Evolutionary conservation across 2,113 vertebrate genomes (phyloP).

Genomic region (Dunckerocampus dactyliophorus): DNA sequence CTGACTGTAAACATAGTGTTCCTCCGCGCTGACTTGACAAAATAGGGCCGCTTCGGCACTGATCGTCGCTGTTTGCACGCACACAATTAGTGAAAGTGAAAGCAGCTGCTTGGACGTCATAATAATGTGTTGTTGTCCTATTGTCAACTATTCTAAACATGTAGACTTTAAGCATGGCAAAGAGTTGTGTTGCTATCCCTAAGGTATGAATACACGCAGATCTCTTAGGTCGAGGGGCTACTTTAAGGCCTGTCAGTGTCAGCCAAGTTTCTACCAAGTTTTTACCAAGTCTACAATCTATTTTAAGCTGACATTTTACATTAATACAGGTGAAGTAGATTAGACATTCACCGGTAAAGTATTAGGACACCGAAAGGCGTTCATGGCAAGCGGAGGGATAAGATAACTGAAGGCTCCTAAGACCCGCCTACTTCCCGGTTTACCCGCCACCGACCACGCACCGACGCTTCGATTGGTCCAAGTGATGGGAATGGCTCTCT

Average conservation of each 20-base stretch:
- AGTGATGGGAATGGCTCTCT: neutral
- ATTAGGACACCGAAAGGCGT: conserved; percentile 1
- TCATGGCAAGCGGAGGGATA: conserved; percentile 69
- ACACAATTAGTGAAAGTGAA: neutral
- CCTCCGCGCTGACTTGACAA: conserved; percentile 53
- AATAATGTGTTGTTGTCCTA: neutral
- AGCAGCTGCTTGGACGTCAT: too few species aligned
- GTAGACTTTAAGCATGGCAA: neutral
- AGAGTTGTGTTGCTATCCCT: neutral
- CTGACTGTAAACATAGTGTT: conserved; percentile 71
- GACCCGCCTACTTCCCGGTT: conserved; percentile 56
- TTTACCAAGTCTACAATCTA: neutral
- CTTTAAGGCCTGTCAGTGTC: neutral
- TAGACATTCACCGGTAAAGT: neutral
- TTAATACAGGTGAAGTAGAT: neutral
- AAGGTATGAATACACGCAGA: neutral
- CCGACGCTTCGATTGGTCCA: conserved; percentile 53
- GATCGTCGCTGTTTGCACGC: neutral
- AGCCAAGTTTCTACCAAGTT: neutral
- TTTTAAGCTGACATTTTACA: neutral
- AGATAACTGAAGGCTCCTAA: conserved; percentile 56
- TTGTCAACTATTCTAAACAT: neutral
- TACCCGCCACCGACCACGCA: conserved; percentile 50
- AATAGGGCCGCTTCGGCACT: conserved; percentile 44
- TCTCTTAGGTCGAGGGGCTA: too few species aligned